phyloP scores from a whole-genome alignment of 1,140 invertebrate genomes.

The Pemphigus obesinymphae region DNA sequence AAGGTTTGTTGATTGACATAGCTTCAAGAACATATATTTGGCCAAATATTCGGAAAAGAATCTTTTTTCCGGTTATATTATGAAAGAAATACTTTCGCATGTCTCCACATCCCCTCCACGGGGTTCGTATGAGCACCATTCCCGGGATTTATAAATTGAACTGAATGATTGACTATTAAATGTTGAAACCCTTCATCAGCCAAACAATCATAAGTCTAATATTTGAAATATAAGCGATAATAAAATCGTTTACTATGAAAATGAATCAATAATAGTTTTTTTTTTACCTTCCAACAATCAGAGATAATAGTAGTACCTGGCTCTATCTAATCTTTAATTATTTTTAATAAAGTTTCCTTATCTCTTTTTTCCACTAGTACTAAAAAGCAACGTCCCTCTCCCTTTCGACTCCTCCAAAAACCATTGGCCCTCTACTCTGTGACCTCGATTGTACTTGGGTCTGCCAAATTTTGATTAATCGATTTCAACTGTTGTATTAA shows the following conservation, averaged over 20 bases:
- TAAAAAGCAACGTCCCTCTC: neutral
- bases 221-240: neutral
- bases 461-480: constrained; percentile 48
- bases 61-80: neutral
- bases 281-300: neutral
- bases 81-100: neutral
- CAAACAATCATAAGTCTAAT: constrained; percentile 1
- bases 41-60: neutral
- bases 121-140: neutral
- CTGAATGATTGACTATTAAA: neutral
- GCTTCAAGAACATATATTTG: neutral
- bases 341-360: neutral
- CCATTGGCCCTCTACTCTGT: constrained; percentile 50
- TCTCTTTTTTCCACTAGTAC: neutral
- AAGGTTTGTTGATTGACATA: neutral
- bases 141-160: neutral
- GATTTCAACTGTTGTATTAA: constrained; percentile 46
- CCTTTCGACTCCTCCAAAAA: neutral
- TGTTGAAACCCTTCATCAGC: neutral
- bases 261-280: neutral
- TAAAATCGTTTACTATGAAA: neutral
- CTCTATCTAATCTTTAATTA: neutral
- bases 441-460: constrained; percentile 48
- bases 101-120: neutral
- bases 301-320: neutral